These are phyloP conservation scores for Drosophila pruinosa DNA, from an alignment of 1,140 invertebrate genomes.

Conservation along the genomic window DNA sequence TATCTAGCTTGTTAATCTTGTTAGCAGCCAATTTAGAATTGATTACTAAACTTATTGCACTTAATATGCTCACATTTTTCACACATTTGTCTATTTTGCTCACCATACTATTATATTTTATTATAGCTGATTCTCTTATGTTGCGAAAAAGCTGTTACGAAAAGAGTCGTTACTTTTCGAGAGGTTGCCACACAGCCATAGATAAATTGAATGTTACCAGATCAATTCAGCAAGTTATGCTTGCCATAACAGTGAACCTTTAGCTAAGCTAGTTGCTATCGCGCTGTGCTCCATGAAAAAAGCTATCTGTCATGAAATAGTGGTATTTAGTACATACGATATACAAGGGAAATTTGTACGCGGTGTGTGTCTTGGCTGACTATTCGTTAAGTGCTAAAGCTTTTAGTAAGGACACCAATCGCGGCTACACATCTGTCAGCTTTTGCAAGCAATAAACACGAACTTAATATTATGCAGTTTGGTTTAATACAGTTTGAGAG, in stretches of 20 bases:
- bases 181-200: neutral
- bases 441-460: too few relatives aligned
- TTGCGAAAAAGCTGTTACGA: neutral
- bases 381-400: neutral
- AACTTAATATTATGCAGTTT: neutral
- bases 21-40: constrained; percentile 50
- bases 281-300: accelerated
- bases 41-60: neutral
- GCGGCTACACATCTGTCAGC: too few relatives aligned
- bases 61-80: neutral
- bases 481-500: neutral
- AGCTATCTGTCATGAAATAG: neutral
- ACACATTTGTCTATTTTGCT: neutral
- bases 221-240: neutral
- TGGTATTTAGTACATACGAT: constrained; percentile 27
- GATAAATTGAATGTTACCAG: neutral
- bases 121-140: neutral
- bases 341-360: neutral
- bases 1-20: constrained; percentile 44
- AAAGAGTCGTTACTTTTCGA: neutral
- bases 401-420: neutral
- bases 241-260: neutral
- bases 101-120: too few relatives aligned
- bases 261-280: neutral
- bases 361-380: neutral